These are phyloP conservation scores for Sphaeramia orbicularis DNA, from an alignment of 2,797 vertebrate genomes.

Conservation along the genomic window DNA sequence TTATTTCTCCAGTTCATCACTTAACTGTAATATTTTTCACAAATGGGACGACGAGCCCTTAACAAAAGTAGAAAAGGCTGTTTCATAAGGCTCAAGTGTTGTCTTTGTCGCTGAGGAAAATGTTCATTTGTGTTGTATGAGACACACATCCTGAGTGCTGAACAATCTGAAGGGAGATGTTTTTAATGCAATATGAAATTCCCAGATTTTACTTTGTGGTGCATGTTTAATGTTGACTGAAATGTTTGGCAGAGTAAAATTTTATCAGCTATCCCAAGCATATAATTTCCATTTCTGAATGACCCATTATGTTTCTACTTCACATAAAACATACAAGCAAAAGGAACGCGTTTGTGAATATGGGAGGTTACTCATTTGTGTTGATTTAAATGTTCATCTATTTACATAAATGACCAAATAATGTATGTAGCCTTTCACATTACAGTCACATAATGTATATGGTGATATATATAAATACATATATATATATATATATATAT, in stretches of 20 bases:
- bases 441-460: slow-evolving; percentile 82
- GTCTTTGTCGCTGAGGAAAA: slow-evolving; percentile 48
- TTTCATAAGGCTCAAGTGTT: slow-evolving; percentile 25
- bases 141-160: slow-evolving; percentile 56
- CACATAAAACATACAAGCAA: slow-evolving; percentile 53
- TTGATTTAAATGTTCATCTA: slow-evolving; percentile 77
- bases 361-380: slow-evolving; percentile 70
- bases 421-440: slow-evolving; percentile 86
- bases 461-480: slow-evolving; percentile 68
- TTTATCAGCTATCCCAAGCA: slow-evolving; percentile 34
- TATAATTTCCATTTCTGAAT: slow-evolving; percentile 51
- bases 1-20: slow-evolving; percentile 45
- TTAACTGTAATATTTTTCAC: slow-evolving; percentile 44
- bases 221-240: slow-evolving; percentile 70
- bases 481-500: slow-evolving; percentile 53
- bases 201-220: slow-evolving; percentile 62
- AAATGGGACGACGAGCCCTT: slow-evolving; percentile 23
- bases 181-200: slow-evolving; percentile 65
- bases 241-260: slow-evolving; percentile 44
- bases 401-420: slow-evolving; percentile 87
- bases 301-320: slow-evolving; percentile 67
- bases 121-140: slow-evolving; percentile 38
- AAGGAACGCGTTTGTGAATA: slow-evolving; percentile 68
- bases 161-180: slow-evolving; percentile 49
- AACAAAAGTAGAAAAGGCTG: slow-evolving; percentile 9